Percentiles rank a stretch among this genome's conserved stretches.
phyloP scores from a whole-genome alignment of 2,113 vertebrate species.

The Mesembrinibis cayennensis region DNA sequence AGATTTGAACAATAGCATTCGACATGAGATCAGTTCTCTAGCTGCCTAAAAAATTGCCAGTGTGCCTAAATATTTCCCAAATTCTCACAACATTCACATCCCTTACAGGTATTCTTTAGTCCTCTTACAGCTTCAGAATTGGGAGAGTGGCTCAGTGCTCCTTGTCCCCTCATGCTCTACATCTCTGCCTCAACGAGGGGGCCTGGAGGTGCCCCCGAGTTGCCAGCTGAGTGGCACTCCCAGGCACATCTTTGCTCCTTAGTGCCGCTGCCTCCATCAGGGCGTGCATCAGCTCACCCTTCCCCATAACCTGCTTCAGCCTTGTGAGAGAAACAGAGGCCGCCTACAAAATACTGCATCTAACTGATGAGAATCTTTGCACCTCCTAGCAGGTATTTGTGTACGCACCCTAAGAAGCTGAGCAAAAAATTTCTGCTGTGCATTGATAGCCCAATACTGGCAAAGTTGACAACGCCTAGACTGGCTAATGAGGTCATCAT shows the following conservation, averaged over 20 bases:
- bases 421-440: not conserved
- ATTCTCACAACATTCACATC: not conserved
- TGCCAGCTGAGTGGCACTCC: not conserved
- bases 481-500: not conserved
- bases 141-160: not conserved
- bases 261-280: not conserved
- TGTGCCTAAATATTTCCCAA: not conserved
- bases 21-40: not conserved
- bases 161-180: not conserved
- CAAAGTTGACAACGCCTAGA: not conserved
- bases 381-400: not conserved
- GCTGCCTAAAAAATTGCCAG: not conserved
- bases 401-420: not conserved
- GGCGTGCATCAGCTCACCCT: rapidly evolving
- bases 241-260: not conserved
- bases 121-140: not conserved
- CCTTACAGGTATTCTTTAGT: not conserved
- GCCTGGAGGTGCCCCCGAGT: not conserved
- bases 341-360: rapidly evolving
- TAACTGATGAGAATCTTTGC: not conserved
- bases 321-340: not conserved
- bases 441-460: not conserved
- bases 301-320: not conserved
- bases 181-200: rapidly evolving
- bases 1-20: not conserved